Evolutionary conservation across 2,888 invertebrate genomes (phyloP), one percentile per base, ranked within the genome.

Genomic region (Melanostoma mellinum): DNA sequence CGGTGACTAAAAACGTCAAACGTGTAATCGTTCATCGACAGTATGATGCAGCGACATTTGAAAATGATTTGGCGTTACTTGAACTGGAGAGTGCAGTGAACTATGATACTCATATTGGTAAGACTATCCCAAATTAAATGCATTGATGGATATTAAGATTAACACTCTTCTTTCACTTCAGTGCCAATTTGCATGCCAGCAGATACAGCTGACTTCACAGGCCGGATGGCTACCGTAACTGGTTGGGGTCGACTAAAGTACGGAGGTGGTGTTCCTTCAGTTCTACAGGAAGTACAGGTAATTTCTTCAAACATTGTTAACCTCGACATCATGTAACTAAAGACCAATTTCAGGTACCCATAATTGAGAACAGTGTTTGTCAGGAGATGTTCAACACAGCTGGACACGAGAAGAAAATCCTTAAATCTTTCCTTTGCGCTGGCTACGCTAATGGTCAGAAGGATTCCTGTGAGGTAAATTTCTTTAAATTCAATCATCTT

Each of bases 341-440:
- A 32, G 65, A 3, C 35, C 8, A 3, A 6, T 73, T 68, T 33
- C 63, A 95, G 93, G 97, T 98, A 33, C 98, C 98, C 42, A 95
- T 98, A 82, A 96, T 98, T 92, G 96, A 97, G 89, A 98, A 98
- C 90, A 94, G 94, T 86, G 96, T 97, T 8, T 98, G 98, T 89
- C 97, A 98, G 90, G 96, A 97, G 90, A 97, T 98, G 97, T 98
- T 98, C 93, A 94, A 95, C 87, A 96, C 96, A 0, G 97, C 96
- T 1, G 97, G 97, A 0, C 97, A 98, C 89, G 93, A 95, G 0
- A 98, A 98, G 92, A 94, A 95, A 88, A 98, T 98, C 82, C 92
- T 97, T 38, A 94, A 94, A 85, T 97, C 97, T 42, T 98, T 98
- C 92, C 93, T 98, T 35, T 98, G 98, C 88, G 98, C 98, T 0